Evolutionary conservation across 2,797 vertebrate genomes (phyloP), one percentile per base, ranked within the genome.

Genomic region (Eupleurogrammus muticus): DNA sequence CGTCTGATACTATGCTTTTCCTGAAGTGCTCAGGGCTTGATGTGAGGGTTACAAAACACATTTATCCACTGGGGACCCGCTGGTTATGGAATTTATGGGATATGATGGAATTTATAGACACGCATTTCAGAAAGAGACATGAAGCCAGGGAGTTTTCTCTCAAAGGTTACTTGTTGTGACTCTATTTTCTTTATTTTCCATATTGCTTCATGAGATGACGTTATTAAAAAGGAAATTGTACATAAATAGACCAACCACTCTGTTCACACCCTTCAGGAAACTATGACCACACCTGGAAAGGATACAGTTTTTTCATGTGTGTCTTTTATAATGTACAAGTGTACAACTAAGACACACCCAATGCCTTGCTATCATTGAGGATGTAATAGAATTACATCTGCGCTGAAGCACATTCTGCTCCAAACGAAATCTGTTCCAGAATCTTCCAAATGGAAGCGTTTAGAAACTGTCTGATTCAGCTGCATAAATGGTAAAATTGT

Each of bases 11-110:
- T 46, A 21, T 55, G 40, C 56, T 52, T 71, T 53, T 38, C 53
- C 19, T 53, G 28, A 2, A 17, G 19, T 48, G 49, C 54, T 42
- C 11, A 21, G 40, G 35, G 13, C 16, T 40, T 23, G 53, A 47
- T 59, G 47, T 34, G n/a, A 32, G 57, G 34, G 40, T 68, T 60
- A 17, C 6, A 48, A 38, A 70, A 47, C 16, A 17, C 32, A 62
- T 55, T 21, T 12, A 52, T 7, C 16, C 21, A 42, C 34, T 9
- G 34, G 44, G 24, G 32, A 57, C 24, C 19, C 56, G 34, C 48
- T 12, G 6, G 10, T 49, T 28, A 17, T 50, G 65, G 60, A 53
- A 58, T 81, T 82, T 70, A 69, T 70, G 20, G 12, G 35, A 62
- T 54, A 11, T 48, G 5, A 17, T 74, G 75, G 64, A 56, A 75